Conservation (phyloP, 2,113 vertebrate species). For the Todiramphus chloris region DNA sequence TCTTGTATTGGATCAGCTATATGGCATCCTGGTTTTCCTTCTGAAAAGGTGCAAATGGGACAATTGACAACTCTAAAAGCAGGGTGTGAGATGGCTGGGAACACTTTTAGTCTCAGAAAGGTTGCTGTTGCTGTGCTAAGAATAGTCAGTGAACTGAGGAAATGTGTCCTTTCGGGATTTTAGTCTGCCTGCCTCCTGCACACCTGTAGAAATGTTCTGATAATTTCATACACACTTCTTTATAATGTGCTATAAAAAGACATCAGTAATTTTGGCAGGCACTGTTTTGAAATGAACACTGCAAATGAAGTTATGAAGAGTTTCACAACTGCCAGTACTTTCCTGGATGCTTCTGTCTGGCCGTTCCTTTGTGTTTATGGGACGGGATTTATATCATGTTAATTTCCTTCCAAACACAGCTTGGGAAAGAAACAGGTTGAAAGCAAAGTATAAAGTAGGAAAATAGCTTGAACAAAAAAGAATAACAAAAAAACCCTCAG, state of each 20-base stretch:
- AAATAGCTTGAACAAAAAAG: slow-evolving; percentile 18
- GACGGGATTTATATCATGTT: neutral
- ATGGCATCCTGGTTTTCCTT: neutral
- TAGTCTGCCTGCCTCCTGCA: neutral
- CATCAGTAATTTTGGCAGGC: neutral
- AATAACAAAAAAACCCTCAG: neutral
- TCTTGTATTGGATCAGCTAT: neutral
- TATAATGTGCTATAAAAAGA: neutral
- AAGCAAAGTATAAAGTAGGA: slow-evolving; percentile 10
- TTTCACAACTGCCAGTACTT: neutral
- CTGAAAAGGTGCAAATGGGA: neutral
- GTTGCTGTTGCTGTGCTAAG: neutral
- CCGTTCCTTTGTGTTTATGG: neutral
- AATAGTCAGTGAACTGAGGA: neutral
- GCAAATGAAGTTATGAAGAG: neutral
- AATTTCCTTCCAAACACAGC: neutral
- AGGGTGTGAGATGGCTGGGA: neutral
- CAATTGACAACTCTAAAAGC: neutral
- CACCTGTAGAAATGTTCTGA: neutral
- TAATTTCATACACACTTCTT: neutral
- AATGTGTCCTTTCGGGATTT: neutral
- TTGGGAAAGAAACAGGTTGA: neutral
- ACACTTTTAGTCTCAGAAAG: neutral
- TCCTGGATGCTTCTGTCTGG: neutral
- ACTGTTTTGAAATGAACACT: neutral